Evolutionary conservation across 2,113 vertebrate species (phyloP).

Genomic region (Dunckerocampus dactyliophorus): DNA sequence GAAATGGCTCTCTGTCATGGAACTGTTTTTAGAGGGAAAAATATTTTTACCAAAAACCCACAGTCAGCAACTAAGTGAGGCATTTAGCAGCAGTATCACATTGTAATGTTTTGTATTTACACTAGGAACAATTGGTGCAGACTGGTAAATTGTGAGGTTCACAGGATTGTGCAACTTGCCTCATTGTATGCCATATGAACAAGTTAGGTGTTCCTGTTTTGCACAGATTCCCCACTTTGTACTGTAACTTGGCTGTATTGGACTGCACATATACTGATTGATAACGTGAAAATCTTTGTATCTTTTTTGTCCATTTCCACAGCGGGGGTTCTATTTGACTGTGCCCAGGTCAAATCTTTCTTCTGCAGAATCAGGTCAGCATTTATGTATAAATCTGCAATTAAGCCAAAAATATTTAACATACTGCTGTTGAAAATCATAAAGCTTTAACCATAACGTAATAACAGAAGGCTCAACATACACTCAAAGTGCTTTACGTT

Average conservation of each 20-base stretch:
- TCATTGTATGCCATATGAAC: neutral
- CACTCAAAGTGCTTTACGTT: neutral
- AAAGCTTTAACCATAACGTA: neutral
- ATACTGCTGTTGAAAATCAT: neutral
- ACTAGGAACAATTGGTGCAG: neutral
- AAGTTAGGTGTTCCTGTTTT: neutral
- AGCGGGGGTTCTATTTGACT: slow-evolving; percentile 73
- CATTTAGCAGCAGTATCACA: no score
- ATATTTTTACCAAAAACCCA: no score
- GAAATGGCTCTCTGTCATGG: no score
- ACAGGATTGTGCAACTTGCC: neutral
- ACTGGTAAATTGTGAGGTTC: neutral
- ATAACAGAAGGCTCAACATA: neutral
- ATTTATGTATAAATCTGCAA: neutral
- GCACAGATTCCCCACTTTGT: neutral
- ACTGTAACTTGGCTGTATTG: neutral
- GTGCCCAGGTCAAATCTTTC: slow-evolving; percentile 83
- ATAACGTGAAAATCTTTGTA: neutral
- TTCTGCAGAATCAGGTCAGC: slow-evolving; percentile 89
- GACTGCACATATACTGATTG: neutral
- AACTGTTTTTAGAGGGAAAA: no score
- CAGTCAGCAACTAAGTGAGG: no score
- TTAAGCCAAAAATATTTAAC: neutral
- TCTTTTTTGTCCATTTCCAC: slow-evolving; percentile 23
- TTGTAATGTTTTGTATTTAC: neutral